Conservation (phyloP, 92 coral and sea anemone species). For the Pocillopora meandrina region DNA sequence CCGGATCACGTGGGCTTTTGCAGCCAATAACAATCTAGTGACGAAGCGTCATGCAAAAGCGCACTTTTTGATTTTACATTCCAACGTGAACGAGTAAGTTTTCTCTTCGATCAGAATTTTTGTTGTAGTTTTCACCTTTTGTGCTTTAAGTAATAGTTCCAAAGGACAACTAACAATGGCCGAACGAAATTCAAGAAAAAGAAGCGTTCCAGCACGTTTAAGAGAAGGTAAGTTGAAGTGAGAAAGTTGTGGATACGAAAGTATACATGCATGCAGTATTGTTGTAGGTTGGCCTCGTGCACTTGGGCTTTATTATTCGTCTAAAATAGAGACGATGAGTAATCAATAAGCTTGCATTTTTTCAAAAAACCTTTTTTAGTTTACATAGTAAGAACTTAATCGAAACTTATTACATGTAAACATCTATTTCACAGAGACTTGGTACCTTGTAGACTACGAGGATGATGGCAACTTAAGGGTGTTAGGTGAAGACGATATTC, state of each 20-base stretch:
- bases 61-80: neutral
- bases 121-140: neutral
- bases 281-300: neutral
- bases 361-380: neutral
- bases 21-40: neutral
- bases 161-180: conserved; percentile 14
- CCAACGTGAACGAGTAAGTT: neutral
- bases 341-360: conserved; percentile 9
- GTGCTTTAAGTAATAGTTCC: neutral
- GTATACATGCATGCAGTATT: neutral
- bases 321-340: neutral
- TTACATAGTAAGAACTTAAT: conserved; percentile 21
- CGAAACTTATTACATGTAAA: neutral
- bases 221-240: conserved; percentile 40
- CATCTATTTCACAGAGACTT: neutral
- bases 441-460: conserved; percentile 58
- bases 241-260: neutral
- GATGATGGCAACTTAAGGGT: conserved; percentile 41
- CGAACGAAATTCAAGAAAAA: conserved; percentile 42
- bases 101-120: too few relatives aligned
- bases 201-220: conserved; percentile 42
- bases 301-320: too few relatives aligned
- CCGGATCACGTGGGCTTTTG: neutral
- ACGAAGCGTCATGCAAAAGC: neutral
- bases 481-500: conserved; percentile 31